Base-by-base conservation (phyloP, 2,888 invertebrate genomes). In the Acleris laterana region DNA sequence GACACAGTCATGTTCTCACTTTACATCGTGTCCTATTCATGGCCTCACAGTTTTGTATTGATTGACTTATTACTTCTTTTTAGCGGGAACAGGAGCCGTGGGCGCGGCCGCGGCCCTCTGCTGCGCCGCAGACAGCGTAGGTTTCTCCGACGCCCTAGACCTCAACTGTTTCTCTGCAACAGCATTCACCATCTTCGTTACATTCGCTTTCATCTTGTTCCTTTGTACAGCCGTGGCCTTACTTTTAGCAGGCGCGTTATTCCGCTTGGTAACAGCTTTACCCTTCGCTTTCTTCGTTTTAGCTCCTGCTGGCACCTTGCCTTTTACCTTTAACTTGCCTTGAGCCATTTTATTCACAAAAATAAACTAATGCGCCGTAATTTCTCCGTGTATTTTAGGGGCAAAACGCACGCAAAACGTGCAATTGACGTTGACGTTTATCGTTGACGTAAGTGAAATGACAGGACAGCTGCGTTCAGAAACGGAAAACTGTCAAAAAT, bases 131-230 rank as follows among this genome's bases (percentile, higher is more conserved):
- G 93, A 93, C 22, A 94, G 77, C 57, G 93, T 87, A 52, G 93
- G 94, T 3, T 90, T 93, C 19, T 87, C 91, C 22, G 85, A 84
- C 0, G 95, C 95, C 66, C 93, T 82, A 1, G 94, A 91, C 58
- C 96, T 84, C 53, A 96, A 88, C 82, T 96, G 95, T 71, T 95
- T 85, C 80, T 96, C 96, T 58, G 95, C 94, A 3, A 94, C 93
- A 76, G 94, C 94, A 77, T 96, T 96, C n/a, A 96, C 95, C 79
- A 94, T 95, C 84, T 95, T 96, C 6, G 95, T 93, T 16, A 96
- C 94, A 62, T 93, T 93, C 70, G 94, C 94, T 76, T 96, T 96
- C 79, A 96, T 88, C 76, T 95, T 95, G 72, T 94, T 93, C 1
- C 93, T 83, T 77, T 95, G 95, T 59, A 94, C 86, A 28, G 93